Percentiles rank a stretch among this genome's conserved stretches.
These are phyloP conservation scores for Australoheros scitulus DNA, from an alignment of 2,113 vertebrate genomes.

Conservation along the genomic window DNA sequence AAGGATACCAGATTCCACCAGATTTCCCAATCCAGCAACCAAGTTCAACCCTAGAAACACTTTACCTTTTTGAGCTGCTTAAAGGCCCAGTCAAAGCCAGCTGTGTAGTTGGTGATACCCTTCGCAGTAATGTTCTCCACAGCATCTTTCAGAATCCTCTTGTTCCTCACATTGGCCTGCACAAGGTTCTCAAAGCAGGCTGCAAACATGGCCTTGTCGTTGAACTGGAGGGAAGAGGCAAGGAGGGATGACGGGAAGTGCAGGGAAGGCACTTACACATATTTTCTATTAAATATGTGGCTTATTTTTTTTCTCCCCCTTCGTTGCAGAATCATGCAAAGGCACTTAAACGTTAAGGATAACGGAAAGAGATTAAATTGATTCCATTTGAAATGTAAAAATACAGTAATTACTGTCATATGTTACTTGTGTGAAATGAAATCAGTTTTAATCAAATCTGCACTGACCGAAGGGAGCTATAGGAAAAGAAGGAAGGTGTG, in stretches of 20 bases:
- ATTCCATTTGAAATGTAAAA: slow-evolving; percentile 20
- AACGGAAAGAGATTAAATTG: not conserved
- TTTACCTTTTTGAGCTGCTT: slow-evolving; percentile 84
- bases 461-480: slow-evolving; percentile 75
- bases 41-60: not conserved
- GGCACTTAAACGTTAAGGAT: not conserved
- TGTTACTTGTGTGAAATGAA: slow-evolving; percentile 40
- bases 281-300: slow-evolving; percentile 76
- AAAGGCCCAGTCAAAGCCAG: slow-evolving; percentile 93
- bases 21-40: not conserved
- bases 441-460: slow-evolving; percentile 52
- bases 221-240: slow-evolving; percentile 85
- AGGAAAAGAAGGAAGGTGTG: slow-evolving; percentile 61
- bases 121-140: slow-evolving; percentile 91
- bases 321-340: slow-evolving; percentile 38
- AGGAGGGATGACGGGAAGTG: slow-evolving; percentile 68
- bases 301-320: slow-evolving; percentile 27
- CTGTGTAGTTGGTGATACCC: slow-evolving; percentile 94
- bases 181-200: slow-evolving; percentile 95
- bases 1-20: too few species aligned
- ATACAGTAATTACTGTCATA: not conserved
- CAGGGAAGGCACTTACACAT: slow-evolving; percentile 71
- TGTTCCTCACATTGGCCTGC: slow-evolving; percentile 98
- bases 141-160: slow-evolving; percentile 91
- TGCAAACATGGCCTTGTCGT: slow-evolving; percentile 86